Evolutionary conservation across 2,113 vertebrate genomes (phyloP), one percentile per base, ranked within the genome.

Genomic region (Chloropsis hardwickii): DNA sequence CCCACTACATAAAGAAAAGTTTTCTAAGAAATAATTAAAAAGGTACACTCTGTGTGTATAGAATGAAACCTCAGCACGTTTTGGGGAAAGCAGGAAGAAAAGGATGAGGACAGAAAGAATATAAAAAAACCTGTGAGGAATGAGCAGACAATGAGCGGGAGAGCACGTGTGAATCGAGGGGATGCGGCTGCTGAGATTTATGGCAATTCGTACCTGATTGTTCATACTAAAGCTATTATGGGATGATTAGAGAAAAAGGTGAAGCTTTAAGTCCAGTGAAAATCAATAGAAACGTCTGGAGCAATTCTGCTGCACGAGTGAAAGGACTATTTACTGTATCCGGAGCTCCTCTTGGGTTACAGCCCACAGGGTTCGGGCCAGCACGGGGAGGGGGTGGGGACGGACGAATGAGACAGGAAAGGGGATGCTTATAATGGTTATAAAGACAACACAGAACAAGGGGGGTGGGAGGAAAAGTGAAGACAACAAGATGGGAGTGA

Each of bases 201-300:
- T 99, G 98, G 98, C 98, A 97, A 98, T 99, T 98, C 98, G 98
- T 99, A 99, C 99, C 97, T 98, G 99, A 99, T 98, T 99, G 99
- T 99, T 99, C 99, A 99, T 99, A 99, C 99, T 99, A 99, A 99
- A 99, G 99, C 99, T 99, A 99, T 99, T 99, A 99, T 98, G 98
- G 99, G 99, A 99, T 99, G 99, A 99, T 99, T 99, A 99, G 99
- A 99, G 99, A 98, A 99, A 99, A 99, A 99, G 99, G 99, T 99
- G 99, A 99, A 99, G 99, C 99, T 99, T 98, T 98, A 99, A 99
- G 99, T 99, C 99, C 99, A 98, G 98, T 97, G 98, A 99, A 99
- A 99, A 99, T 99, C 99, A 99, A 99, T 99, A 99, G 97, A 96
- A 98, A 98, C 97, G 99, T 99, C 99, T 99, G 99, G 98, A 99